Evolutionary conservation across 1,140 invertebrate species (phyloP).

Genomic region (Sitobion miscanthi): DNA sequence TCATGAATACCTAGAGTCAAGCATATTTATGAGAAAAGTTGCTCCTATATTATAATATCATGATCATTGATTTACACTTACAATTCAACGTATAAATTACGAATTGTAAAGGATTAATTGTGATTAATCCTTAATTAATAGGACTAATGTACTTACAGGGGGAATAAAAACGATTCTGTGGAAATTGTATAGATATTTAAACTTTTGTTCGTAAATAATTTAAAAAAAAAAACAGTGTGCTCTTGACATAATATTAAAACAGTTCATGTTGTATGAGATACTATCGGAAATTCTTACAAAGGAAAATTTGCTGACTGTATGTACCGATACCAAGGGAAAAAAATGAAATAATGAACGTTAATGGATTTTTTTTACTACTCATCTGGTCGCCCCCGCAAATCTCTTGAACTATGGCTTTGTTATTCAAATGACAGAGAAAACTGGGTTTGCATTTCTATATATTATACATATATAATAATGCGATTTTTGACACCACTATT

Average conservation of each 20-base stretch:
- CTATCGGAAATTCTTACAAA: not conserved
- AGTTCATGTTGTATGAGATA: constrained; percentile 5
- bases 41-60: not conserved
- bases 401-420: constrained; percentile 42
- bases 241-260: constrained; percentile 43
- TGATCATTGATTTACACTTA: not conserved
- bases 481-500: not conserved
- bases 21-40: not conserved
- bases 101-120: not conserved
- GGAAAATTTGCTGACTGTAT: constrained; percentile 43
- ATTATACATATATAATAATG: not conserved
- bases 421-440: constrained; percentile 42
- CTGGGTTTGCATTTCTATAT: constrained; percentile 4
- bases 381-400: constrained; percentile 14
- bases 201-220: not conserved
- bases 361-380: constrained; percentile 42
- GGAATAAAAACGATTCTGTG: not conserved
- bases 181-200: not conserved
- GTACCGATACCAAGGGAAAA: constrained; percentile 6
- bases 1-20: not conserved
- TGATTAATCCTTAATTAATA: not conserved
- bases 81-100: not conserved
- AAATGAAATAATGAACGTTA: constrained; percentile 20
- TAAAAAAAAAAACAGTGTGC: not conserved
- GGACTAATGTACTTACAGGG: not conserved